phyloP scores from a whole-genome alignment of 2,113 vertebrate species.

The Scalopus aquaticus region DNA sequence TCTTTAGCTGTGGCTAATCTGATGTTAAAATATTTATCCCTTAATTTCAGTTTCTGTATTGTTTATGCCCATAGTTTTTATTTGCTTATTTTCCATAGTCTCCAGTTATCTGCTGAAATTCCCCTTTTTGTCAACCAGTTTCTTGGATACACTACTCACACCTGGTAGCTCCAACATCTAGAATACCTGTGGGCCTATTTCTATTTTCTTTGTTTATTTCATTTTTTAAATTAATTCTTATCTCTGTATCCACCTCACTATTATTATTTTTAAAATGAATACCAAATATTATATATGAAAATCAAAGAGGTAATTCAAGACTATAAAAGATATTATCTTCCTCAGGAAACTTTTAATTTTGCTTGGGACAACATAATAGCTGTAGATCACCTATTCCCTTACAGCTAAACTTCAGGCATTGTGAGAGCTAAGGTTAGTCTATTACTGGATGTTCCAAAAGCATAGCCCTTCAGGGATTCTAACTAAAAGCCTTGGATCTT shows the following conservation, averaged over 20 bases:
- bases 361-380: neutral
- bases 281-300: neutral
- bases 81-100: neutral
- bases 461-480: neutral
- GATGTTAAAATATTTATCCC: neutral
- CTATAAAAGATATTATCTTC: neutral
- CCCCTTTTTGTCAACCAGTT: neutral
- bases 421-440: neutral
- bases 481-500: neutral
- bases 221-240: neutral
- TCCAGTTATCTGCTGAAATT: neutral
- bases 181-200: neutral
- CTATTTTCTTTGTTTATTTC: neutral
- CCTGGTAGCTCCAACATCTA: neutral
- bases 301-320: neutral
- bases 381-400: neutral
- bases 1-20: neutral
- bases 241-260: neutral
- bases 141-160: neutral
- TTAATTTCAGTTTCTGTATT: neutral
- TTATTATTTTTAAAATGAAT: neutral
- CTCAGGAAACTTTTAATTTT: constrained; percentile 22
- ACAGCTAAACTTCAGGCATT: neutral
- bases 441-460: neutral
- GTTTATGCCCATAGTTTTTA: neutral